phyloP scores from a whole-genome alignment of 2,888 invertebrate species.

The Oscheius sp. region DNA sequence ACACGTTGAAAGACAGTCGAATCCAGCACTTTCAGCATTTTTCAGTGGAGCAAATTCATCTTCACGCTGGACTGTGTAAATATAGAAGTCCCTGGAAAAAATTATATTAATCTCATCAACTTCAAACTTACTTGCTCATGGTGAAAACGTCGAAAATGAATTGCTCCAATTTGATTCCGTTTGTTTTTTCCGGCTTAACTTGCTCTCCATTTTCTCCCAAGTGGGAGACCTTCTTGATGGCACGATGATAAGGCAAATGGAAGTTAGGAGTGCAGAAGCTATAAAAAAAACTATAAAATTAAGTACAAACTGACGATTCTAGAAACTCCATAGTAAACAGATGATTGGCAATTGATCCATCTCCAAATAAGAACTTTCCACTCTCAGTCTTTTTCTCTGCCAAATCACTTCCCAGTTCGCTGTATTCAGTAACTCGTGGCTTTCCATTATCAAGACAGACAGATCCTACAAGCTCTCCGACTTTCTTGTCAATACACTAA shows the following conservation, averaged over 20 bases:
- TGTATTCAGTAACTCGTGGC: conserved; percentile 86
- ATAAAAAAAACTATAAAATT: no score
- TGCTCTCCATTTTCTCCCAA: conserved; percentile 74
- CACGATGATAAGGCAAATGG: conserved; percentile 86
- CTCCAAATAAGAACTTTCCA: conserved; percentile 85
- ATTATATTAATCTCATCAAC: neutral
- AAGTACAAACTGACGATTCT: conserved; percentile 75
- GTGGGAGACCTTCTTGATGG: conserved; percentile 94
- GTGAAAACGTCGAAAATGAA: conserved; percentile 99
- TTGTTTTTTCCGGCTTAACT: conserved; percentile 82
- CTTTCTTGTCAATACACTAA: conserved; percentile 40
- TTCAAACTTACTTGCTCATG: conserved; percentile 79
- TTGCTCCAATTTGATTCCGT: conserved; percentile 98
- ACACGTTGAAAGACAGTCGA: conserved; percentile 84
- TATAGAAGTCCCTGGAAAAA: conserved; percentile 79
- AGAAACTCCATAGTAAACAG: conserved; percentile 88
- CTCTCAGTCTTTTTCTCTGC: conserved; percentile 76
- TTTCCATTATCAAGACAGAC: conserved; percentile 45
- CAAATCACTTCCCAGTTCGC: conserved; percentile 88
- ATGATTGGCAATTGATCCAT: conserved; percentile 98
- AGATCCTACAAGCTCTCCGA: conserved; percentile 52
- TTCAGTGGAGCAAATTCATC: conserved; percentile 97
- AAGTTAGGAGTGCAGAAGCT: conserved; percentile 76
- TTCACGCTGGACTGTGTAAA: conserved; percentile 86
- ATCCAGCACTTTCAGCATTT: conserved; percentile 85